Conservation (phyloP, 2,797 vertebrate genomes). For the Urophycis tenuis region DNA sequence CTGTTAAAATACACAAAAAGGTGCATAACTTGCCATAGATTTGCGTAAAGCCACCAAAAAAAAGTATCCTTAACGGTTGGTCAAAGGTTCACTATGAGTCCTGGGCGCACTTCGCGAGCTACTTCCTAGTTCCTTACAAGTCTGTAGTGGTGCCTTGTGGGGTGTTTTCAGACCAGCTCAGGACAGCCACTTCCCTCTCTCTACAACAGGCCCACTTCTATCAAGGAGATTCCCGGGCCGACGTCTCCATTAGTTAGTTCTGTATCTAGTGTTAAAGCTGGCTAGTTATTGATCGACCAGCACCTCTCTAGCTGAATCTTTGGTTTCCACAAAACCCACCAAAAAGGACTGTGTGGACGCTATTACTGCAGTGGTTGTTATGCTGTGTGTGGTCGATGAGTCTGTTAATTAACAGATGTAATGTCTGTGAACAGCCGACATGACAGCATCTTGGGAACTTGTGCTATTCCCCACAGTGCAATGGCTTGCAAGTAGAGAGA, state of each 20-base stretch:
- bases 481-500: background rate
- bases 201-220: background rate
- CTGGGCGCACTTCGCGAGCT: background rate
- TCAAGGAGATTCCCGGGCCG: background rate
- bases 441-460: background rate
- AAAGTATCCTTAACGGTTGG: background rate
- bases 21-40: too few species aligned
- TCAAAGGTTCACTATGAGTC: background rate
- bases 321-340: background rate
- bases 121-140: too few species aligned
- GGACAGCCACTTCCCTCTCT: too few species aligned
- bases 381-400: background rate
- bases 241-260: background rate
- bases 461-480: background rate
- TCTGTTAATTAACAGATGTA: background rate
- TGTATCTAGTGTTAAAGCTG: background rate
- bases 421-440: background rate
- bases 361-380: background rate
- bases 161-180: too few species aligned
- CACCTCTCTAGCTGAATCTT: background rate
- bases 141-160: too few species aligned
- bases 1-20: background rate
- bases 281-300: background rate
- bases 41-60: background rate
- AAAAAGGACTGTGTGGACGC: background rate